Conservation (phyloP, 2,797 vertebrate genomes). For the Pampus argenteus region DNA sequence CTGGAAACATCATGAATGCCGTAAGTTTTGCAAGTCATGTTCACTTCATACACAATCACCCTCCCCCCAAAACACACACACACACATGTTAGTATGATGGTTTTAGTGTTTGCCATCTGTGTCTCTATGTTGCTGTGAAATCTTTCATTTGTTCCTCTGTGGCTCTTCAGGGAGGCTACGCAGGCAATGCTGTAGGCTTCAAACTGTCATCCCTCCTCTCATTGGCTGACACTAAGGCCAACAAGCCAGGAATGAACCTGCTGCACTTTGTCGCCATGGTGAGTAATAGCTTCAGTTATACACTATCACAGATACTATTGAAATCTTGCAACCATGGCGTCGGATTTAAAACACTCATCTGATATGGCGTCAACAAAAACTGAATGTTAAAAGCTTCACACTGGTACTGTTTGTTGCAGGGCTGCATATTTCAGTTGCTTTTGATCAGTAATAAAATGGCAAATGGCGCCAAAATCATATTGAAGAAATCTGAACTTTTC, state of each 20-base stretch:
- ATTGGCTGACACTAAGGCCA: slow-evolving; percentile 97
- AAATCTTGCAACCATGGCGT: background rate
- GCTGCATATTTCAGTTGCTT: background rate
- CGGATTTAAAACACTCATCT: background rate
- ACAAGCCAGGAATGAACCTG: slow-evolving; percentile 98
- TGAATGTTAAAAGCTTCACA: background rate
- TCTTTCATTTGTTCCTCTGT: background rate
- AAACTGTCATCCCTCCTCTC: slow-evolving; percentile 97
- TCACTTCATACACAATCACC: too few species aligned
- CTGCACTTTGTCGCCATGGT: slow-evolving; percentile 98
- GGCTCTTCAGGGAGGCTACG: slow-evolving; percentile 91
- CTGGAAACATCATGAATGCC: slow-evolving; percentile 99
- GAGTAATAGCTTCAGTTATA: slow-evolving; percentile 54
- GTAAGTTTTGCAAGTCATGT: slow-evolving; percentile 83
- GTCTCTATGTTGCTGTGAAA: background rate
- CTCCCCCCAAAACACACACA: too few species aligned
- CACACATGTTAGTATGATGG: too few species aligned
- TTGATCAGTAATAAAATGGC: too few species aligned
- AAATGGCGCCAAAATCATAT: too few species aligned
- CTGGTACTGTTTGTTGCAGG: background rate
- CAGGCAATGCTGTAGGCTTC: slow-evolving; percentile 97
- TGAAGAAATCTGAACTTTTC: too few species aligned
- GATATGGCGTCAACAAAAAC: background rate
- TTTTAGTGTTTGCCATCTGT: background rate
- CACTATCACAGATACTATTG: background rate